These are phyloP conservation scores for Emydura subglobosa DNA, from an alignment of 2,113 vertebrate species.

Conservation along the genomic window DNA sequence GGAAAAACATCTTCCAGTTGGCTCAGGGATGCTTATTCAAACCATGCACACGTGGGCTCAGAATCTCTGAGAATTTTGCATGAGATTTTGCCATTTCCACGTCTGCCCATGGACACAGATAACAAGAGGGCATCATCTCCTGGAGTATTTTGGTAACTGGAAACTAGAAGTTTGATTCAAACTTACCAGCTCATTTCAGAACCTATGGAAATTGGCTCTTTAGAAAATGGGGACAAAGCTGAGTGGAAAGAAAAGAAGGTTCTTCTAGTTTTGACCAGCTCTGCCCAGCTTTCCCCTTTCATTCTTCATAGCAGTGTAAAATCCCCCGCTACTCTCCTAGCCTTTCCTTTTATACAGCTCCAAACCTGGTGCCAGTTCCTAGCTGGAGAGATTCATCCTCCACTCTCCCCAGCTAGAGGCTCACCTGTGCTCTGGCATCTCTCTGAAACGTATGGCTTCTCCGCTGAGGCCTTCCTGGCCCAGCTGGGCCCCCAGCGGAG, in stretches of 20 bases:
- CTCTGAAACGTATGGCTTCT: too few relatives aligned
- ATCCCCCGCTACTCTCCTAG: not conserved
- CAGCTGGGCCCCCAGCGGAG: not conserved
- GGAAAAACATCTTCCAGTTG: not conserved
- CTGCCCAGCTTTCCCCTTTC: not conserved
- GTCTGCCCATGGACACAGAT: not conserved
- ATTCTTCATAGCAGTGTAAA: not conserved
- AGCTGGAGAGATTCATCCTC: not conserved
- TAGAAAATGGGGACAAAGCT: not conserved
- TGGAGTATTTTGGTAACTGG: not conserved
- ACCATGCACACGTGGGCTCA: not conserved
- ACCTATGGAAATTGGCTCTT: not conserved
- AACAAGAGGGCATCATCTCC: not conserved
- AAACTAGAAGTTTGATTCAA: not conserved
- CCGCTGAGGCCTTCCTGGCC: not conserved
- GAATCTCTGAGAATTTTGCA: not conserved
- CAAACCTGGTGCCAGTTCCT: not conserved
- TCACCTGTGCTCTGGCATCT: not conserved
- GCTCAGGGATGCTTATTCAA: not conserved
- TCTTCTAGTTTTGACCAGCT: not conserved
- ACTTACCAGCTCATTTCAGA: not conserved
- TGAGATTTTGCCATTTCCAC: not conserved
- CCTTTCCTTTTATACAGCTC: not conserved
- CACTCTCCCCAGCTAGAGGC: not conserved
- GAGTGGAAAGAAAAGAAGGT: not conserved